These are phyloP conservation scores for Coturnix japonica DNA, from an alignment of 2,113 vertebrate species.

Conservation along the genomic window DNA sequence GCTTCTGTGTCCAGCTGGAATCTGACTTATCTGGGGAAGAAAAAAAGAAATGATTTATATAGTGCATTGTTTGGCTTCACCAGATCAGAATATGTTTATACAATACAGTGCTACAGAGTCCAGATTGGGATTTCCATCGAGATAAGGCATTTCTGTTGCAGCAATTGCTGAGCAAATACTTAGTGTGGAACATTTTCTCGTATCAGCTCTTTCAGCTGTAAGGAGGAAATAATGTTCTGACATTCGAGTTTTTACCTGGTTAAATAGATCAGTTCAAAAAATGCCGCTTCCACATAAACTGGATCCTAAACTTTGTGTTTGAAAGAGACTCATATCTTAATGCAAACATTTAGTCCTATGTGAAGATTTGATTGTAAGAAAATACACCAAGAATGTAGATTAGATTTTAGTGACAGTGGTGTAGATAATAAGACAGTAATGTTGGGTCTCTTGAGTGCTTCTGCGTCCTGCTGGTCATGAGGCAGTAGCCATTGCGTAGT, in stretches of 20 bases:
- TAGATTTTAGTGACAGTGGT: background rate
- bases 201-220: background rate
- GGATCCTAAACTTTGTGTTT: background rate
- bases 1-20: background rate
- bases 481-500: background rate
- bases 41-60: background rate
- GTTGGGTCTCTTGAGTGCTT: background rate
- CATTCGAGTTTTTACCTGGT: background rate
- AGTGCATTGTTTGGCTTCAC: background rate
- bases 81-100: background rate
- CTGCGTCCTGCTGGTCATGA: background rate
- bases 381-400: background rate
- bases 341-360: accelerated
- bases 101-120: accelerated
- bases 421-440: background rate
- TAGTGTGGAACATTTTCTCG: background rate
- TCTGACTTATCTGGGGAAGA: background rate
- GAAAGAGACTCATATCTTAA: accelerated
- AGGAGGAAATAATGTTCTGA: background rate
- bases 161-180: background rate
- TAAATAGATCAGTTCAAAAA: background rate
- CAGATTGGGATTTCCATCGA: background rate
- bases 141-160: background rate
- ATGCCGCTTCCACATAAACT: background rate
- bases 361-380: background rate